Conservation (phyloP, 92 coral and sea anemone genomes). For the Montipora capitata region DNA sequence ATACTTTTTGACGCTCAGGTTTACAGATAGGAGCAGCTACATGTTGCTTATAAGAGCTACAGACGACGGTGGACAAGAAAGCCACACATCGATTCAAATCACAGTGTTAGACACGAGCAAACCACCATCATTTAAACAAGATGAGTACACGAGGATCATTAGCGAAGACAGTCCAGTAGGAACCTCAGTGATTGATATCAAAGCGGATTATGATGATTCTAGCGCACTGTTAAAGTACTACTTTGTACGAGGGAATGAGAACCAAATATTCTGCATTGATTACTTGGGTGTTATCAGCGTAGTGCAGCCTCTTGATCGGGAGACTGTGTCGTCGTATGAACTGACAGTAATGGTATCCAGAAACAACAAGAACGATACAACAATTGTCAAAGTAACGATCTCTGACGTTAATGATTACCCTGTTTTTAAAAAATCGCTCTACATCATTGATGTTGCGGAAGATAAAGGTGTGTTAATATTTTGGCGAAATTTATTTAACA, state of each 20-base stretch:
- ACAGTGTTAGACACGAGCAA: slow-evolving; percentile 51
- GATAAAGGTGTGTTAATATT: slow-evolving; percentile 68
- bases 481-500: not conserved
- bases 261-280: slow-evolving; percentile 79
- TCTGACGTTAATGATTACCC: slow-evolving; percentile 73
- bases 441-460: slow-evolving; percentile 78
- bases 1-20: slow-evolving; percentile 34
- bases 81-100: slow-evolving; percentile 41
- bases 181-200: slow-evolving; percentile 54
- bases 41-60: slow-evolving; percentile 60
- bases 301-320: slow-evolving; percentile 79
- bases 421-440: slow-evolving; percentile 61
- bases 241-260: slow-evolving; percentile 78
- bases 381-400: slow-evolving; percentile 76
- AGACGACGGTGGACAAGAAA: slow-evolving; percentile 67
- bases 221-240: slow-evolving; percentile 62
- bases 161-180: slow-evolving; percentile 77
- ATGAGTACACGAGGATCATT: slow-evolving; percentile 57
- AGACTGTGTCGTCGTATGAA: slow-evolving; percentile 75
- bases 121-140: slow-evolving; percentile 76
- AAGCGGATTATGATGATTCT: slow-evolving; percentile 60
- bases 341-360: slow-evolving; percentile 80
- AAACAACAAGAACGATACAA: slow-evolving; percentile 61
- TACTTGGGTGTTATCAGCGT: slow-evolving; percentile 77
- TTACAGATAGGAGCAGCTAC: slow-evolving; percentile 65